Evolutionary conservation across 2,797 vertebrate genomes (phyloP), one percentile per base, ranked within the genome.

Genomic region (Hydrocynus forskahlii): DNA sequence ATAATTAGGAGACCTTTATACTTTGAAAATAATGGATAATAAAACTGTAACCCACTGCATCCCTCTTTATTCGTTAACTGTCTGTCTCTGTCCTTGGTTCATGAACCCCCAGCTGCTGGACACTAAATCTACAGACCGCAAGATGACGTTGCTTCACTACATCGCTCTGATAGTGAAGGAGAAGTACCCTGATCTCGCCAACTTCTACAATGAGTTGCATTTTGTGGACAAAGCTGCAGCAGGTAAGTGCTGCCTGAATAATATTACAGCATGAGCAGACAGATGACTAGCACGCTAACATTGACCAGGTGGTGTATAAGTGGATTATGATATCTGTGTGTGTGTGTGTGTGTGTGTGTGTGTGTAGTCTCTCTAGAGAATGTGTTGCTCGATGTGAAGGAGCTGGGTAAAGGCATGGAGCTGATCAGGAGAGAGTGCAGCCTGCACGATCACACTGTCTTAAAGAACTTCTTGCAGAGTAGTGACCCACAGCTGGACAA

Each of bases 61-160:
- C 17, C 76, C 2, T 25, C 10, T 14, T 5, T 23, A 14, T 59
- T 12, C 5, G 23, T 29, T 38, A 45, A 16, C 9, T 29, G 38
- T 70, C 2, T 54, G 6, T 50, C 14, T 52, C 69, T 50, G n/a
- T 55, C 25, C 1, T 19, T 1, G 74, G 19, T 57, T 73, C 12
- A 17, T 48, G n/a, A 40, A 62, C 60, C 75, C 16, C 50, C 90
- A 99, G 98, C 95, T 99, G 80, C 91, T 97, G 91, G 97, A 99
- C 93, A 99, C 98, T 35, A 99, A 99, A 74, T 99, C 97, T 1
- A 99, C 98, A 0, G 98, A 99, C 93, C 94, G 98, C 79, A 99
- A 98, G 88, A 95, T 99, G 94, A 99, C 97, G 0, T 82, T 99
- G 88, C 94, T 99, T 84, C 96, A 99, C 88, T 99, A 98, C 94